These are phyloP conservation scores for Platysternon megacephalum DNA, from an alignment of 2,113 vertebrate species.

Conservation along the genomic window DNA sequence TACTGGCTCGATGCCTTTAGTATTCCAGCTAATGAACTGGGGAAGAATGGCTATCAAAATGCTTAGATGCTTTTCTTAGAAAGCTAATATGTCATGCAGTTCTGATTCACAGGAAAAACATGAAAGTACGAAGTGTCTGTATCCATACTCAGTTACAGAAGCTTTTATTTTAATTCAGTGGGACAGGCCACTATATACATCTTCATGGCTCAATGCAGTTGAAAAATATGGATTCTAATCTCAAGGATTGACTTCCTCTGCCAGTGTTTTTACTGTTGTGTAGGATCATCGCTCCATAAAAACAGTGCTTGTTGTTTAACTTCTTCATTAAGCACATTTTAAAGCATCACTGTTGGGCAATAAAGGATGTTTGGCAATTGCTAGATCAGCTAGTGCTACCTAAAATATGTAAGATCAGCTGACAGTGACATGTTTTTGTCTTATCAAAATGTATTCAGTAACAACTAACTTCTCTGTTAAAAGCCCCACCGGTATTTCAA, in stretches of 20 bases:
- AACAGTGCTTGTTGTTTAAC: neutral
- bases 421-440: neutral
- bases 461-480: neutral
- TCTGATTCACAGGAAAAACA: neutral
- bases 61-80: accelerated
- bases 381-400: slow-evolving; percentile 1
- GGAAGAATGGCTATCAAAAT: accelerated
- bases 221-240: neutral
- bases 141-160: neutral
- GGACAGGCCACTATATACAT: accelerated
- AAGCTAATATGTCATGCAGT: neutral
- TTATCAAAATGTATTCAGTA: neutral
- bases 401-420: neutral
- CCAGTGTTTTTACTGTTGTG: neutral
- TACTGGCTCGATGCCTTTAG: neutral
- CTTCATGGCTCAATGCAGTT: neutral
- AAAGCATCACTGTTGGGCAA: slow-evolving; percentile 24
- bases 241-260: neutral
- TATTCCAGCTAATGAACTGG: accelerated
- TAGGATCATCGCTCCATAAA: neutral
- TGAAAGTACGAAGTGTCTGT: neutral
- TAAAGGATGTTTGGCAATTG: neutral
- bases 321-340: neutral
- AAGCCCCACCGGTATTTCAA: accelerated
- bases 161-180: accelerated